Base-by-base conservation (phyloP, 2,113 vertebrate species). In the Potamarius usumacintae region DNA sequence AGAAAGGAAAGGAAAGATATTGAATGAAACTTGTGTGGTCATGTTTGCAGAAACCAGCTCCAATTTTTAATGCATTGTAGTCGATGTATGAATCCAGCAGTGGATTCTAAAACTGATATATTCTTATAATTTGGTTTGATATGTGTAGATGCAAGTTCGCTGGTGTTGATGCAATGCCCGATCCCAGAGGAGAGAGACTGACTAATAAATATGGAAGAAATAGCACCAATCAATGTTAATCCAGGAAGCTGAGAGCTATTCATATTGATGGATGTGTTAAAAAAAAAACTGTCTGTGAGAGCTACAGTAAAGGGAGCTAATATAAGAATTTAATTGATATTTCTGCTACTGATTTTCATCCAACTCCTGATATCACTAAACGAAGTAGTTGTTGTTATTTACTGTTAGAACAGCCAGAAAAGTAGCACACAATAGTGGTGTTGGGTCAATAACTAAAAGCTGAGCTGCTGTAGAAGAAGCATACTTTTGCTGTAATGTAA, bases 181-280 rank as follows among this genome's bases (percentile, higher is more conserved):
- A 20, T 85, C 69, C 50, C 78, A 83, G 74, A 84, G n/a, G 63
- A 69, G 48, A 7, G 55, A 74, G 88, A 83, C 87, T 57, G 86
- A 69, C 65, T 80, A 30, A 34, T 27, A 67, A 86, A 77, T 67
- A 83, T 65, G 20, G 67, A 85, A 69, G 22, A 89, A 89, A 87
- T 76, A 76, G 81, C 30, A 74, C 58, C 58, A 87, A 85, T 87
- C 89, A 69, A 82, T 85, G 69, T 74, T 82, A 69, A 50, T 53
- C 52, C 69, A 69, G 67, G 42, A 58, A 9, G 52, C 77, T 7
- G 65, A 79, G 78, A 77, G 63, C 5, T 57, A 80, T 81, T 63
- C 11, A 8, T 81, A 67, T 71, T 82, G 85, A 85, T 60, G 25
- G 63, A 89, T 77, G 58, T n/a, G 4, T 74, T 25, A 10, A 22